phyloP scores from a whole-genome alignment of 2,113 vertebrate genomes.

The Tachycineta bicolor region DNA sequence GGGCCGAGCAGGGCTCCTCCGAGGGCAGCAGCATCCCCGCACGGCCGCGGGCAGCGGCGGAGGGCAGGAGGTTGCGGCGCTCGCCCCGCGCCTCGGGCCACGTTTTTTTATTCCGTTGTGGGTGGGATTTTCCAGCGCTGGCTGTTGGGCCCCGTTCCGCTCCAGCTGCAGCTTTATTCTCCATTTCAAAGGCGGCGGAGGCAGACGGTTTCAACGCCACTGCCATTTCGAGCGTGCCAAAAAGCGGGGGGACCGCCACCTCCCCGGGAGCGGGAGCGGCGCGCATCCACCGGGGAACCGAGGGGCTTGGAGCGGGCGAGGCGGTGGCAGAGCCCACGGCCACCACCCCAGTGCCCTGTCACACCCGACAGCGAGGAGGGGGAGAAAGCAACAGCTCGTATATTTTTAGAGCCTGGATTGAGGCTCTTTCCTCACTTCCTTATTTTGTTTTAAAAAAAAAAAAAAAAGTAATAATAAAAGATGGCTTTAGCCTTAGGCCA shows the following conservation, averaged over 20 bases:
- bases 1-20: background rate
- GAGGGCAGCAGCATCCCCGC: background rate
- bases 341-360: background rate
- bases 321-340: background rate
- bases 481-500: background rate
- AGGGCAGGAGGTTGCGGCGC: slow-evolving; percentile 35
- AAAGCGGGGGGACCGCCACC: background rate
- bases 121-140: slow-evolving; percentile 68
- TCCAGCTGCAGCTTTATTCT: slow-evolving; percentile 70
- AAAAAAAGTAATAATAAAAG: background rate
- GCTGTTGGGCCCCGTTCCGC: slow-evolving; percentile 66
- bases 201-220: slow-evolving; percentile 62
- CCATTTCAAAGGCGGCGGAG: slow-evolving; percentile 66
- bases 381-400: background rate
- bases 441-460: background rate
- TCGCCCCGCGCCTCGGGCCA: slow-evolving; percentile 17
- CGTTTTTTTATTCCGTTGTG: slow-evolving; percentile 62
- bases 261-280: background rate
- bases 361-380: accelerated
- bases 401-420: background rate
- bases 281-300: background rate
- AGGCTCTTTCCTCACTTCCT: background rate
- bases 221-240: slow-evolving; percentile 52
- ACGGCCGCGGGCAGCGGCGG: background rate
- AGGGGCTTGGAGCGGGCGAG: background rate